Percentiles rank a stretch among this genome's conserved stretches.
Conservation (phyloP, 2,113 vertebrate species). For the Cervus canadensis region DNA sequence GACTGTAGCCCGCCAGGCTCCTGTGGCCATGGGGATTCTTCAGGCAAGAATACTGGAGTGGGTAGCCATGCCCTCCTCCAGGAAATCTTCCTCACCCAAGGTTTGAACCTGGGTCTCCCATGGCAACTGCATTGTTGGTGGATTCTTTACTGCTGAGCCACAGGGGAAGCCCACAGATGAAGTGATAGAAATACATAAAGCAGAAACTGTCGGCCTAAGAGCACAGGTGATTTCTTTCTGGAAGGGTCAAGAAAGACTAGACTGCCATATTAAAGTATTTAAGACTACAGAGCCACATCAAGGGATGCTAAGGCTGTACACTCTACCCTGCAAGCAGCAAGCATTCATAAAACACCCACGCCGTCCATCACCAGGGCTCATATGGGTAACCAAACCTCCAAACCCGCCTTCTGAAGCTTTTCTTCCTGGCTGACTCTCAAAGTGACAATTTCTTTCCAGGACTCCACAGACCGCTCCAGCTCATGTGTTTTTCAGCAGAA, state of each 20-base stretch:
- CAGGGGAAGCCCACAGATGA: neutral
- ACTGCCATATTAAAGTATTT: neutral
- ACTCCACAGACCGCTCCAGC: neutral
- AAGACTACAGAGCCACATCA: neutral
- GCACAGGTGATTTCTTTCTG: neutral
- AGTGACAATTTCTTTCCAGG: neutral
- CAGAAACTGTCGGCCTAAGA: neutral
- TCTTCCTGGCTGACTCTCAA: neutral
- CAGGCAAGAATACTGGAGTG: neutral
- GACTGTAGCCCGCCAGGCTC: neutral
- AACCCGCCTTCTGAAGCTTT: neutral
- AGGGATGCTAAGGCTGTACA: neutral
- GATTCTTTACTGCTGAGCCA: neutral
- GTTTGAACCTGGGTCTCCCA: accelerated
- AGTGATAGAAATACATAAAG: neutral
- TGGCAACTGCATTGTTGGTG: neutral
- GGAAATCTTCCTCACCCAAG: neutral
- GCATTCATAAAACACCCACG: neutral
- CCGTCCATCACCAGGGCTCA: neutral
- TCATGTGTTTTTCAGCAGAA: neutral
- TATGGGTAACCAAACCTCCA: neutral
- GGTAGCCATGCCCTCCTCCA: neutral
- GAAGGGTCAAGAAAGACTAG: neutral
- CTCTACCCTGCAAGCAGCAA: neutral
- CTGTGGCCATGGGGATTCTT: neutral